Conservation (phyloP, 30 jellyfish, hydroid and myxozoan species). For the Rhopilema esculentum region DNA sequence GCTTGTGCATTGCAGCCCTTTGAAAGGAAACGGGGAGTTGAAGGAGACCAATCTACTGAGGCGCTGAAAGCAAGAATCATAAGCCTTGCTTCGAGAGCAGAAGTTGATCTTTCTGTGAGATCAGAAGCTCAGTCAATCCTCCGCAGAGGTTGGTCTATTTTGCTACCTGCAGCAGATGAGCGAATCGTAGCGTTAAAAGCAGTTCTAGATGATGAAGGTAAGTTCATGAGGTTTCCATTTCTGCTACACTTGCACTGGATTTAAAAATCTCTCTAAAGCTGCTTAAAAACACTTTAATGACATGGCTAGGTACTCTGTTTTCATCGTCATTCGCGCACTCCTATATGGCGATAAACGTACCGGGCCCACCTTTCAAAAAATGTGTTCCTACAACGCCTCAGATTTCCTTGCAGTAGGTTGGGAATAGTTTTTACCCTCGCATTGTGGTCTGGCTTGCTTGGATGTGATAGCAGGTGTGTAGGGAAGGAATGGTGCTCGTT, state of each 20-base stretch:
- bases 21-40: constrained; percentile 15
- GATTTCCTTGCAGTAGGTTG: too few species aligned
- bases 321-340: too few species aligned
- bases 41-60: constrained; percentile 12
- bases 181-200: constrained; percentile 62
- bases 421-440: too few species aligned
- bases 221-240: not conserved
- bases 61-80: constrained; percentile 53
- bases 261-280: too few species aligned
- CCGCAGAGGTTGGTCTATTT: constrained; percentile 85
- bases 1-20: constrained; percentile 68
- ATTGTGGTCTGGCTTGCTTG: too few species aligned
- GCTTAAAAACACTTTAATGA: too few species aligned
- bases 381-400: too few species aligned
- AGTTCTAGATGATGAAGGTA: constrained; percentile 55
- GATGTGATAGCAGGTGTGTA: too few species aligned
- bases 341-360: too few species aligned
- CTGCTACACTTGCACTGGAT: not conserved
- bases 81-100: constrained; percentile 53
- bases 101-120: constrained; percentile 23
- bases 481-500: too few species aligned
- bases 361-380: too few species aligned
- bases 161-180: constrained; percentile 84
- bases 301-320: too few species aligned
- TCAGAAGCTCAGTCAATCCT: constrained; percentile 74